phyloP scores from a whole-genome alignment of 2,797 vertebrate genomes.

The Lepilemur septentrionalis region DNA sequence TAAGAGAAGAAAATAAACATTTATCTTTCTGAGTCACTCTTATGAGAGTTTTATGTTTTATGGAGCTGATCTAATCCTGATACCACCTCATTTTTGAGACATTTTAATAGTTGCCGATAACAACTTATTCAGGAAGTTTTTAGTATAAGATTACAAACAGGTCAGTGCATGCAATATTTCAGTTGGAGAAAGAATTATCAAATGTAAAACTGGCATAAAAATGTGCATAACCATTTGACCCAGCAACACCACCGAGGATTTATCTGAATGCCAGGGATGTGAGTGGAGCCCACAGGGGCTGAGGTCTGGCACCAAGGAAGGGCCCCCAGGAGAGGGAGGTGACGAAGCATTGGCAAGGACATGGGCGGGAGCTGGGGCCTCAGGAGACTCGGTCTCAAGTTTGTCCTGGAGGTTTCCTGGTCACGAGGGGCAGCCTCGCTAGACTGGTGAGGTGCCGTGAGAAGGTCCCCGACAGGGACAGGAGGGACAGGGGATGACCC shows the following conservation, averaged over 20 bases:
- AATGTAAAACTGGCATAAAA: not conserved
- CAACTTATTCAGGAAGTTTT: not conserved
- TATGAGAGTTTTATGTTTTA: not conserved
- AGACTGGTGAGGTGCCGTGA: fast-evolving
- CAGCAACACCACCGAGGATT: not conserved
- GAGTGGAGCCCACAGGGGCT: not conserved
- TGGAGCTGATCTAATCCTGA: not conserved
- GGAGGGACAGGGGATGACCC: not conserved
- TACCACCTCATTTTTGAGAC: not conserved
- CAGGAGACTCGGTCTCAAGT: not conserved
- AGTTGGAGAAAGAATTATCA: not conserved
- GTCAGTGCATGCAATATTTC: not conserved
- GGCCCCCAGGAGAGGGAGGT: not conserved
- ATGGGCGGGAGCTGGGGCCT: not conserved
- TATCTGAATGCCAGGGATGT: not conserved
- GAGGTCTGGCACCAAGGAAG: too few species aligned
- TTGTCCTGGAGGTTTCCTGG: not conserved
- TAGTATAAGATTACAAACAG: not conserved
- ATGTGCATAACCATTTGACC: not conserved
- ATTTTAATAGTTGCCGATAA: not conserved
- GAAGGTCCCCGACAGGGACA: fast-evolving
- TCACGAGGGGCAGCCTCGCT: not conserved
- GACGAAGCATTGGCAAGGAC: not conserved
- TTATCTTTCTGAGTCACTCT: not conserved
- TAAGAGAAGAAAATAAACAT: not conserved